Conservation (phyloP, 2,113 vertebrate species). For the Microcebus griseorufus region DNA sequence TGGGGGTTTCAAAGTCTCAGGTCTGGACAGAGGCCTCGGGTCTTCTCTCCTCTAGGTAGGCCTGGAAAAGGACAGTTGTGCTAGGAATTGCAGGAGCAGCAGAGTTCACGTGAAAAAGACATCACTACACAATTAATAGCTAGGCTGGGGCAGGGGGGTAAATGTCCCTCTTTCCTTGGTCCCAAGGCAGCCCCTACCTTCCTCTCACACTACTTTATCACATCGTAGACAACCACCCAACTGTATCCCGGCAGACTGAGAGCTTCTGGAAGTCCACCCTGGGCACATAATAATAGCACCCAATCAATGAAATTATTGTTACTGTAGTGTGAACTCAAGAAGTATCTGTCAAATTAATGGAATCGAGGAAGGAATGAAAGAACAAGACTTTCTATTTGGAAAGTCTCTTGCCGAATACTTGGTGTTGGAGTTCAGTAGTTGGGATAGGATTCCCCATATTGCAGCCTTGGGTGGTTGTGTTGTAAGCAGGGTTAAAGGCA, state of each 20-base stretch:
- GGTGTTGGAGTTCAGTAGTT: not conserved
- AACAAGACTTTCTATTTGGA: not conserved
- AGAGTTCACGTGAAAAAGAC: not conserved
- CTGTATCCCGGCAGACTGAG: not conserved
- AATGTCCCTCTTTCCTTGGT: not conserved
- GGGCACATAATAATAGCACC: not conserved
- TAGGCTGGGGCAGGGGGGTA: accelerated
- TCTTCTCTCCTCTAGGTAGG: not conserved
- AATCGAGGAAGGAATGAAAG: not conserved
- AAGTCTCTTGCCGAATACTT: conserved; percentile 25
- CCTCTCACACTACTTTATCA: not conserved
- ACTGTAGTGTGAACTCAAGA: not conserved
- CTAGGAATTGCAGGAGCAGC: not conserved
- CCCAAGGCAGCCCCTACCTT: not conserved
- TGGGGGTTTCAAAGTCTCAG: not conserved
- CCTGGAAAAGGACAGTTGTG: not conserved
- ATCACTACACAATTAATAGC: not conserved
- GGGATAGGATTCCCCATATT: not conserved
- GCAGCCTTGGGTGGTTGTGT: not conserved
- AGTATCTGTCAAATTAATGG: not conserved
- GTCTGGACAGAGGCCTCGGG: not conserved
- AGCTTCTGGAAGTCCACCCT: not conserved
- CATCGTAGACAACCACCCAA: not conserved
- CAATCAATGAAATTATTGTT: not conserved
- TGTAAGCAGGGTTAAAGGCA: conserved; percentile 20